Evolutionary conservation across 2,888 invertebrate species (phyloP), one percentile per base, ranked within the genome.

Genomic region (Disparrhopalites patrizii): DNA sequence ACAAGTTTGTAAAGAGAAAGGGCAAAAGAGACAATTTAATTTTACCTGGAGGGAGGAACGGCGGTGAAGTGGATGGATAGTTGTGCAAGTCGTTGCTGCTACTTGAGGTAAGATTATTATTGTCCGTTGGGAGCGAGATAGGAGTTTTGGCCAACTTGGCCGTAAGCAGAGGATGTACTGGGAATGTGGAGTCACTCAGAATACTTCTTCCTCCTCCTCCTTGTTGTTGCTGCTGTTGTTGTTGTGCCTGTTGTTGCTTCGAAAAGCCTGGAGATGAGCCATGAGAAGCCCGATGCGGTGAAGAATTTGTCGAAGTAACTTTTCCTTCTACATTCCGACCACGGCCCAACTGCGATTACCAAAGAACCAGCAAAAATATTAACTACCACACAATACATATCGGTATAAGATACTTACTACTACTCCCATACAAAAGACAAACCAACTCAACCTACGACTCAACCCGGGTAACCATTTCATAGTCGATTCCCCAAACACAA

Each of bases 11-110:
- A 20, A 27, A 38, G 20, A 2, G 33, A 27, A 27, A 40, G 47
- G 23, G n/a, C 5, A 31, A 52, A 10, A 27, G 52, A 58, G 43
- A 43, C 25, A 18, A 58, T 43, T 28, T 25, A 55, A 58, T 40
- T 28, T 69, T 72, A 75, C 75, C 74, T 73, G 75, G 73, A 67
- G 74, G 72, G 68, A 75, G 69, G 69, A 74, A 75, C 57, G 74
- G 70, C 47, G 74, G 72, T 54, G 74, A 71, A 68, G 72, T 68
- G 67, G 74, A 71, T 64, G 70, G 71, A 70, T 73, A 73, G 69
- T 69, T 72, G 62, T 70, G 70, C 54, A 71, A 64, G 27, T 73
- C 72, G 65, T 68, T 72, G 56, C 70, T 72, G 63, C 57, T 70
- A 68, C 57, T 67, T 65, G 63, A 68, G 38, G 58, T 69, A 67